These are phyloP conservation scores for Seriola aureovittata DNA, from an alignment of 2,113 vertebrate species.

Conservation along the genomic window DNA sequence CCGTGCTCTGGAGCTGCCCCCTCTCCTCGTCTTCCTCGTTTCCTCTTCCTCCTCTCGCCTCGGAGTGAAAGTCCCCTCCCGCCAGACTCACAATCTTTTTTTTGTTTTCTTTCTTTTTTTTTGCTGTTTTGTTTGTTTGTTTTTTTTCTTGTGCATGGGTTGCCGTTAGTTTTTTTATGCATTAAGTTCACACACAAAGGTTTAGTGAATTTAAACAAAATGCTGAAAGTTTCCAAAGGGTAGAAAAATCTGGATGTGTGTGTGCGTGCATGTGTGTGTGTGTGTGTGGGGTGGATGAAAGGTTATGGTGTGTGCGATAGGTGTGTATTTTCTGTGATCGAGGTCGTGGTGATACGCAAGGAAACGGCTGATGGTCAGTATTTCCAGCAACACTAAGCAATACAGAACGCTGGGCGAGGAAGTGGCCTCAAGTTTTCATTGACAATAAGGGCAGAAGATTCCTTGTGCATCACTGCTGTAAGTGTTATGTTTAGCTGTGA, in stretches of 20 bases:
- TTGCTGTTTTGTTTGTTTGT: slow-evolving; percentile 26
- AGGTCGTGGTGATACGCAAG: slow-evolving; percentile 6
- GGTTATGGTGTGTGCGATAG: slow-evolving; percentile 26
- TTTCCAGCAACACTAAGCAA: slow-evolving; percentile 48
- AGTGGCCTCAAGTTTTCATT: background rate
- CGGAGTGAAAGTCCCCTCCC: slow-evolving; percentile 3
- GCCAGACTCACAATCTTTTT: slow-evolving; percentile 11
- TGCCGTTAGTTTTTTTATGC: slow-evolving; percentile 44
- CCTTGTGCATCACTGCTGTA: slow-evolving; percentile 36
- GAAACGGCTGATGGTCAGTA: slow-evolving; percentile 4
- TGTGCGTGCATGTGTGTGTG: slow-evolving; percentile 24
- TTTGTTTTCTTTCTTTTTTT: slow-evolving; percentile 36
- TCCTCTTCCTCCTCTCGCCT: slow-evolving; percentile 17
- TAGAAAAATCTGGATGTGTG: slow-evolving; percentile 43
- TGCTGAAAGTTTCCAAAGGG: slow-evolving; percentile 76
- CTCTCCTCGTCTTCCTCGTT: background rate
- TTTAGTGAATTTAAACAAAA: slow-evolving; percentile 63
- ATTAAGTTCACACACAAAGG: slow-evolving; percentile 45
- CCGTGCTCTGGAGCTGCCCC: slow-evolving; percentile 23
- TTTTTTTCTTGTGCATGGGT: slow-evolving; percentile 71
- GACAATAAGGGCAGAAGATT: background rate
- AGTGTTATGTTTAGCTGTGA: slow-evolving; percentile 52
- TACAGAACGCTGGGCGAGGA: slow-evolving; percentile 4
- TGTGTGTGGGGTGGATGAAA: slow-evolving; percentile 39
- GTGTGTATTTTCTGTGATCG: slow-evolving; percentile 39